These are phyloP conservation scores for Pseudomyrmex concolor DNA, from an alignment of 1,140 invertebrate genomes.

Conservation along the genomic window DNA sequence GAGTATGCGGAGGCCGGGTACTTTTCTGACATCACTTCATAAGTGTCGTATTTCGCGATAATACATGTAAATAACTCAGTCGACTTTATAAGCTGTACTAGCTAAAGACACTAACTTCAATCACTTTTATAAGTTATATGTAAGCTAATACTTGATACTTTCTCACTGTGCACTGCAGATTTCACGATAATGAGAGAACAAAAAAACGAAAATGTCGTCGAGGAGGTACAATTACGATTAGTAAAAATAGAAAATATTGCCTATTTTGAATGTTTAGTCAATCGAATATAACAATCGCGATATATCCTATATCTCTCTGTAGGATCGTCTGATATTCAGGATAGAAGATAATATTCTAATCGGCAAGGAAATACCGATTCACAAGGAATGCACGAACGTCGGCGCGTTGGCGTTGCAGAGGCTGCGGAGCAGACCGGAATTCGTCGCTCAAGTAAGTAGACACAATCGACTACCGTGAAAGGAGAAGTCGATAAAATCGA, in stretches of 20 bases:
- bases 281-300: neutral
- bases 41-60: neutral
- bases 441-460: constrained; percentile 59
- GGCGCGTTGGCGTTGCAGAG: constrained; percentile 55
- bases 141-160: no score
- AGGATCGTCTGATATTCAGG: constrained; percentile 16
- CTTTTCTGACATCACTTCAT: no score
- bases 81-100: neutral
- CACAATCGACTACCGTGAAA: constrained; percentile 7
- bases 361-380: constrained; percentile 39
- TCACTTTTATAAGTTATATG: no score
- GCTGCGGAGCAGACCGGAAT: constrained; percentile 42
- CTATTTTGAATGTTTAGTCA: no score
- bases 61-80: neutral
- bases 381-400: constrained; percentile 40
- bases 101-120: neutral
- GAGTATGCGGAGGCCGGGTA: no score
- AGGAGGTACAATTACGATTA: neutral
- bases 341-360: constrained; percentile 57
- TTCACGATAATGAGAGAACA: neutral
- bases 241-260: no score
- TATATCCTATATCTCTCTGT: neutral
- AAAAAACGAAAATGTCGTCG: neutral
- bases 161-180: no score
- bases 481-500: constrained; percentile 11